A percentile compares a stretch with the other conserved stretches of the same genome.
phyloP scores from a whole-genome alignment of 2,113 vertebrate genomes.

The Ammodytes marinus region DNA sequence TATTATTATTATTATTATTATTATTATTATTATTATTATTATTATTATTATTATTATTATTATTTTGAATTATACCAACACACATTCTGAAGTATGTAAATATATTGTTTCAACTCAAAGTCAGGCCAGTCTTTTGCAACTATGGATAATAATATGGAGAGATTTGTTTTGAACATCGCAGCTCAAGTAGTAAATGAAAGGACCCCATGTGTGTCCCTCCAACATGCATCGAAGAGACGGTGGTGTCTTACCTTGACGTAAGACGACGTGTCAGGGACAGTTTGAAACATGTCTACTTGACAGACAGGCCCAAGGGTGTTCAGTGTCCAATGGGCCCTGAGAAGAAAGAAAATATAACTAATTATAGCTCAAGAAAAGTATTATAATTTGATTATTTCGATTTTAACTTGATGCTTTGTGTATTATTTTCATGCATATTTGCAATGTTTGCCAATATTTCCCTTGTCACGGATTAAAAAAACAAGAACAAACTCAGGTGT shows the following conservation, averaged over 20 bases:
- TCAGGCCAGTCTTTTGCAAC: too few relatives aligned
- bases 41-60: too few relatives aligned
- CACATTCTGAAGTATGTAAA: too few relatives aligned
- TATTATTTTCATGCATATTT: not conserved
- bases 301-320: conserved; percentile 77
- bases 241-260: conserved; percentile 98
- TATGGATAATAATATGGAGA: not conserved
- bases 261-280: conserved; percentile 96
- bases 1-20: too few relatives aligned
- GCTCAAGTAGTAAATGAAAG: conserved; percentile 13
- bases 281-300: conserved; percentile 94
- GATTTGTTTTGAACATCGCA: not conserved
- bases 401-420: not conserved
- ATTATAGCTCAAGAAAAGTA: not conserved
- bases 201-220: conserved; percentile 31
- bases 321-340: conserved; percentile 75
- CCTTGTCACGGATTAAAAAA: too few relatives aligned
- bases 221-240: conserved; percentile 85
- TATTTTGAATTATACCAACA: too few relatives aligned
- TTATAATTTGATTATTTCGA: not conserved
- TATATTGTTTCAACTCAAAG: too few relatives aligned
- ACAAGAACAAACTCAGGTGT: not conserved
- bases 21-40: too few relatives aligned
- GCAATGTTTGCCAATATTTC: not conserved
- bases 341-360: not conserved